Percentiles rank a stretch among this genome's conserved stretches.
Conservation (phyloP, 1,140 invertebrate species). For the Diabrotica virgifera region DNA sequence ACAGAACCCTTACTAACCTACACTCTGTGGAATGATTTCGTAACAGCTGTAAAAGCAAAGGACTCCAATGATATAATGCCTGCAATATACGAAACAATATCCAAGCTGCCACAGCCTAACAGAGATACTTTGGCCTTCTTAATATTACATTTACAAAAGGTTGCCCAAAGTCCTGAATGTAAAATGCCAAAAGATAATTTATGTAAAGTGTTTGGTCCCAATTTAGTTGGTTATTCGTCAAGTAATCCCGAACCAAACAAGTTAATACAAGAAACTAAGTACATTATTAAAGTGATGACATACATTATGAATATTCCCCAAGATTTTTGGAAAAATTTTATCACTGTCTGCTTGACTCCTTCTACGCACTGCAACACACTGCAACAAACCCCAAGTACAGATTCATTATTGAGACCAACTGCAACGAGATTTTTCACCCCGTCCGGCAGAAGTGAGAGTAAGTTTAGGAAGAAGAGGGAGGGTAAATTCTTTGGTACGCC, state of each 20-base stretch:
- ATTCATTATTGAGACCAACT: constrained; percentile 49
- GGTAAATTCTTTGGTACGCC: constrained; percentile 12
- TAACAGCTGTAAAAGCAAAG: constrained; percentile 58
- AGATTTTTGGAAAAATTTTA: constrained; percentile 65
- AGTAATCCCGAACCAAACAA: constrained; percentile 61
- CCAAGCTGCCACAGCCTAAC: constrained; percentile 77
- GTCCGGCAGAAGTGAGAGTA: not conserved
- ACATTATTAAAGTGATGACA: constrained; percentile 60
- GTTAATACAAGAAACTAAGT: constrained; percentile 61
- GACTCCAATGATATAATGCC: constrained; percentile 46
- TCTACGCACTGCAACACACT: constrained; percentile 42
- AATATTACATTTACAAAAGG: constrained; percentile 78
- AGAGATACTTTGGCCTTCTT: constrained; percentile 84
- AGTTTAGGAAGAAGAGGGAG: constrained; percentile 11
- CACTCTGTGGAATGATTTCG: constrained; percentile 73
- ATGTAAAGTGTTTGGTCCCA: constrained; percentile 81
- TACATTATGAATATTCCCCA: constrained; percentile 61
- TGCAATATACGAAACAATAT: constrained; percentile 65
- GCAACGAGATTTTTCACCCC: constrained; percentile 26
- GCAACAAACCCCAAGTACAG: constrained; percentile 55
- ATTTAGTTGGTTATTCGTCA: constrained; percentile 76
- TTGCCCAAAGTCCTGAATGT: constrained; percentile 66
- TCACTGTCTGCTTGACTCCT: constrained; percentile 49
- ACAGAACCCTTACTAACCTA: constrained; percentile 81
- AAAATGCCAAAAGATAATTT: constrained; percentile 79